A percentile compares a stretch with the other conserved stretches of the same genome.
phyloP scores from a whole-genome alignment of 2,797 vertebrate species.

The Octomys mimax region DNA sequence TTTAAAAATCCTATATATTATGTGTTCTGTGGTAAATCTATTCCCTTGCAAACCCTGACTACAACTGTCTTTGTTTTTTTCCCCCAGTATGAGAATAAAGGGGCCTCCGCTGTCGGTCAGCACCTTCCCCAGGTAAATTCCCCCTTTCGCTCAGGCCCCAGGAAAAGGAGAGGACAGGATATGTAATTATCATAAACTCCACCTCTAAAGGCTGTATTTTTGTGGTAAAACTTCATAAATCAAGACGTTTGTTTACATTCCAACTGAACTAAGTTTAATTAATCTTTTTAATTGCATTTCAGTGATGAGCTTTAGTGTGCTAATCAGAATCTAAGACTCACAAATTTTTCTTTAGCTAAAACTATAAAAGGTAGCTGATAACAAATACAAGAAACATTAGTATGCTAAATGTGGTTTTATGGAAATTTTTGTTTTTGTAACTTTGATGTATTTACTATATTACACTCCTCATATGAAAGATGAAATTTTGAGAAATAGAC shows the following conservation, averaged over 20 bases:
- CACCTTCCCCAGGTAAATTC: not conserved
- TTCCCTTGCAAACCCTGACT: not conserved
- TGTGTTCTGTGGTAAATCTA: not conserved
- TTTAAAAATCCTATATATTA: not conserved
- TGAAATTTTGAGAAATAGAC: not conserved
- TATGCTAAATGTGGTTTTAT: not conserved
- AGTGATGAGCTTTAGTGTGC: not conserved
- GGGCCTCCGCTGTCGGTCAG: not conserved
- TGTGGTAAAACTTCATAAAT: not conserved
- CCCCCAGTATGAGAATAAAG: not conserved
- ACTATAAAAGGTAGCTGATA: slow-evolving; percentile 15
- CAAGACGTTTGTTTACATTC: slow-evolving; percentile 15
- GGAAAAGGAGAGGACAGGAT: not conserved
- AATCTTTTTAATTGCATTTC: not conserved
- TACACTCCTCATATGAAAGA: not conserved
- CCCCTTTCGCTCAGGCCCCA: not conserved
- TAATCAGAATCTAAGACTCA: slow-evolving; percentile 23
- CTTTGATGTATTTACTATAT: not conserved
- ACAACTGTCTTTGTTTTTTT: not conserved
- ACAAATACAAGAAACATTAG: slow-evolving; percentile 4
- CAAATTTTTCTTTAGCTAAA: not conserved
- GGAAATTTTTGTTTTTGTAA: not conserved
- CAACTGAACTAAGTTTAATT: slow-evolving; percentile 33
- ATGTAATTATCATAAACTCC: not conserved
- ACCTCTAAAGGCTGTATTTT: not conserved